These are phyloP conservation scores for Drosophila yakuba DNA, from an alignment of 1,140 invertebrate species.

Conservation along the genomic window DNA sequence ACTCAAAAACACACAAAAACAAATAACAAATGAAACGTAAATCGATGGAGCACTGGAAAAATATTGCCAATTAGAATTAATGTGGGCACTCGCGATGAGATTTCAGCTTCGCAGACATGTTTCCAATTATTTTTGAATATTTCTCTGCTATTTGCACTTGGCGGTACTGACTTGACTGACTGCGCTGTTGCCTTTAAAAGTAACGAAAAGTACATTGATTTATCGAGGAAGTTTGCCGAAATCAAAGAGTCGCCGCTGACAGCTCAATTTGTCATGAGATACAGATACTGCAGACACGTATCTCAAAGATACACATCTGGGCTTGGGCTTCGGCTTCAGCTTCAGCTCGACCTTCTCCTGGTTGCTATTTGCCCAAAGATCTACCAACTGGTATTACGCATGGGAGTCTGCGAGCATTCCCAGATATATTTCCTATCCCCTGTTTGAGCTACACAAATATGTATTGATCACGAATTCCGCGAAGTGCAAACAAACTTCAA, in stretches of 20 bases:
- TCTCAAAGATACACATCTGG: slow-evolving; percentile 33
- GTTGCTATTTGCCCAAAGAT: slow-evolving; percentile 49
- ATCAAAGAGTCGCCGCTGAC: slow-evolving; percentile 67
- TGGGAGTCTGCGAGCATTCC: slow-evolving; percentile 43
- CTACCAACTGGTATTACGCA: slow-evolving; percentile 65
- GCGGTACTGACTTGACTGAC: slow-evolving; percentile 6
- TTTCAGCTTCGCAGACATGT: slow-evolving; percentile 38
- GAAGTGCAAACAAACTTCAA: slow-evolving; percentile 35
- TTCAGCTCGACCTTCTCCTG: slow-evolving; percentile 43
- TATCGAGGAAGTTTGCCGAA: slow-evolving; percentile 56
- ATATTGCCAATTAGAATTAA: slow-evolving; percentile 78
- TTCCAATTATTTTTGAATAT: slow-evolving; percentile 57
- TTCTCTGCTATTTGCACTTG: slow-evolving; percentile 50
- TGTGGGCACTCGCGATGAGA: slow-evolving; percentile 53
- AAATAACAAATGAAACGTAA: slow-evolving; percentile 59
- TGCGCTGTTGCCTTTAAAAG: slow-evolving; percentile 20
- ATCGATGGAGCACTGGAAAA: slow-evolving; percentile 26
- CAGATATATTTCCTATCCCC: slow-evolving; percentile 28
- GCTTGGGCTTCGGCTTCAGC: background rate
- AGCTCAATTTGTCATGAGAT: slow-evolving; percentile 73
- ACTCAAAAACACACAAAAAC: slow-evolving; percentile 9
- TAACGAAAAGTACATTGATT: slow-evolving; percentile 48
- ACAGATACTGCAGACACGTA: slow-evolving; percentile 26
- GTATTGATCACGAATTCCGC: slow-evolving; percentile 43
- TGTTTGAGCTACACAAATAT: slow-evolving; percentile 55